phyloP scores from a whole-genome alignment of 1,140 invertebrate genomes.

The Eurosta solidaginis region DNA sequence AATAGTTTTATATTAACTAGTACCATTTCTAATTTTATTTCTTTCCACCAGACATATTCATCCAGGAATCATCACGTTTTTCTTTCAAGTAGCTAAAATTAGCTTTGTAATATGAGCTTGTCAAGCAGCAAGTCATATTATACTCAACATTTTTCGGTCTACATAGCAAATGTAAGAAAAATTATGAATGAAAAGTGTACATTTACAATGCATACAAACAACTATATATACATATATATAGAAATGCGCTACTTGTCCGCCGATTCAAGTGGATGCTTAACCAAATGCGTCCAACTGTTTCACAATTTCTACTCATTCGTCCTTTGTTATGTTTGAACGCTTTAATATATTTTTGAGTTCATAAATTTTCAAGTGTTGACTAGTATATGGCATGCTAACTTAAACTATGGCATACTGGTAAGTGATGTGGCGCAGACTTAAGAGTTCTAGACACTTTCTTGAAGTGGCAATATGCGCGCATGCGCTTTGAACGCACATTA shows the following conservation, averaged over 20 bases:
- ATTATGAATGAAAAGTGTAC: background rate
- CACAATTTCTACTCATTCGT: background rate
- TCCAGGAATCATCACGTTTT: no score
- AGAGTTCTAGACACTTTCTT: background rate
- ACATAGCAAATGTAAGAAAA: background rate
- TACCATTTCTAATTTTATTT: no score
- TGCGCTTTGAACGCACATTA: background rate
- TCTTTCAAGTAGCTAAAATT: background rate
- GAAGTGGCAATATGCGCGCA: background rate
- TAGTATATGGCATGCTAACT: background rate
- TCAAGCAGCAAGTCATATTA: background rate
- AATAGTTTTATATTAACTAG: no score
- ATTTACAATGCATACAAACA: background rate
- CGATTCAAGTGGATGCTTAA: background rate
- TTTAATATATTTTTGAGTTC: background rate
- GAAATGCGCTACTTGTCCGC: background rate
- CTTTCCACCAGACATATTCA: no score
- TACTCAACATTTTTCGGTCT: background rate
- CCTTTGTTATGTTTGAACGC: background rate
- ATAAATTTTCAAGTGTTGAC: slow-evolving; percentile 5
- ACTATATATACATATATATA: background rate
- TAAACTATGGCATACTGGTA: background rate
- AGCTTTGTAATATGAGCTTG: background rate
- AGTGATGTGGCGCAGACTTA: slow-evolving; percentile 3
- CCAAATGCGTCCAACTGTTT: slow-evolving; percentile 4